These are phyloP conservation scores for Gerris lacustris DNA, from an alignment of 2,888 invertebrate species.

Conservation along the genomic window DNA sequence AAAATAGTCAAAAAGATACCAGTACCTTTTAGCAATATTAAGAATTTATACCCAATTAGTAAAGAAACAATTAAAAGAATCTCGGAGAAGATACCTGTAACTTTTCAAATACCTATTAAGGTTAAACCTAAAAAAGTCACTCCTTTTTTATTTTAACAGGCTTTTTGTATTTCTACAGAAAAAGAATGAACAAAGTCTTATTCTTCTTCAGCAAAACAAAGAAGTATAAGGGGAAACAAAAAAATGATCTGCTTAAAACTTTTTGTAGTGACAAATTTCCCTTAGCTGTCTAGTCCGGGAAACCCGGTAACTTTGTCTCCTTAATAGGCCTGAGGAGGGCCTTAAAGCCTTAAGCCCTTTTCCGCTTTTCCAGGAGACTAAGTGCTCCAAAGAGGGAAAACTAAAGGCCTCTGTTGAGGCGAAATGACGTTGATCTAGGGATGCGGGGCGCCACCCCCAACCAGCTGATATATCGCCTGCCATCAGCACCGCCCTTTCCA, in stretches of 20 bases:
- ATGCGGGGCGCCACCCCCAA: not conserved
- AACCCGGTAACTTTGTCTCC: not conserved
- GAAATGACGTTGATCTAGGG: constrained; percentile 10
- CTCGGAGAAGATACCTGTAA: no score
- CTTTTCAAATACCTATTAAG: no score
- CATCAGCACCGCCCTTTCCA: not conserved
- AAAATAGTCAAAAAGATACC: no score
- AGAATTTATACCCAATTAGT: no score
- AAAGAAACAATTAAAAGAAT: no score
- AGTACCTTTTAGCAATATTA: no score
- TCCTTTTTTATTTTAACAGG: no score
- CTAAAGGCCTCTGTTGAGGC: not conserved
- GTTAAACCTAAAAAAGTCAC: no score
- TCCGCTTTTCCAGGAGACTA: not conserved
- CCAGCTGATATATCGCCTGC: not conserved
- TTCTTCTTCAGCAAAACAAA: no score
- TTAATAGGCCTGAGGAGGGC: not conserved
- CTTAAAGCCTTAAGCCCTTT: not conserved
- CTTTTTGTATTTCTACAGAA: no score
- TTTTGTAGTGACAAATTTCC: not conserved
- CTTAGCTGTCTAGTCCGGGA: not conserved
- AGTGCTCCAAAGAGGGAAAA: not conserved
- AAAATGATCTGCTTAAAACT: not conserved
- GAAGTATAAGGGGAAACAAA: not conserved
- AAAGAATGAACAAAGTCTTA: no score